Conservation (phyloP, 1,140 invertebrate species). For the Lordiphosa mommai region DNA sequence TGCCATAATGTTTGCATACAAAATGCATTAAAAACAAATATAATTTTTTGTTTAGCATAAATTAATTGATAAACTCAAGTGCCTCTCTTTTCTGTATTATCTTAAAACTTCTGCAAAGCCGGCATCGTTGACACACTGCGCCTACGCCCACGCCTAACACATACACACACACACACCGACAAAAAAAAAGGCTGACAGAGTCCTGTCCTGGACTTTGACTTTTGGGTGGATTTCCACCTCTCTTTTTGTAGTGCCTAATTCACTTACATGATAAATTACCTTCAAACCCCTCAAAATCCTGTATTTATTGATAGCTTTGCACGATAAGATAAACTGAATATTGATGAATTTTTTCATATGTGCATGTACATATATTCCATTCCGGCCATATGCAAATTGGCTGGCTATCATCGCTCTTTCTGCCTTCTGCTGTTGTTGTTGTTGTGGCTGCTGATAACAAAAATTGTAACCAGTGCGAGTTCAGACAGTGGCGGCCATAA, state of each 20-base stretch:
- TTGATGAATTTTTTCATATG: constrained; percentile 46
- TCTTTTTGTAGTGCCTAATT: constrained; percentile 18
- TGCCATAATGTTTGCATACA: constrained; percentile 41
- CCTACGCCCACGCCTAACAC: constrained; percentile 59
- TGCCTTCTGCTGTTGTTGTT: constrained; percentile 22
- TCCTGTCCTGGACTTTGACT: neutral
- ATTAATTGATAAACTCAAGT: constrained; percentile 12
- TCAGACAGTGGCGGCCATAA: constrained; percentile 52
- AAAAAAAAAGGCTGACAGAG: constrained; percentile 9
- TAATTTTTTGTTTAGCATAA: constrained; percentile 28
- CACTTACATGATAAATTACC: constrained; percentile 48
- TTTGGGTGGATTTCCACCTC: neutral
- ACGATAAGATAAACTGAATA: constrained; percentile 45
- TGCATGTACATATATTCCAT: constrained; percentile 24
- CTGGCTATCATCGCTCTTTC: constrained; percentile 37
- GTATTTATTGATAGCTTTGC: constrained; percentile 28
- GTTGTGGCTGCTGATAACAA: constrained; percentile 46
- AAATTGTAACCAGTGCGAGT: constrained; percentile 29
- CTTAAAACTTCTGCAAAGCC: constrained; percentile 27
- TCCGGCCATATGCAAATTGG: constrained; percentile 69
- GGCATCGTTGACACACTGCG: constrained; percentile 46
- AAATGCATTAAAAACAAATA: constrained; percentile 53
- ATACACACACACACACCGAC: constrained; percentile 29
- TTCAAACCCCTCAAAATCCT: neutral
- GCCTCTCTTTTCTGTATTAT: constrained; percentile 3